These are phyloP conservation scores for Pammene aurita DNA, from an alignment of 2,888 invertebrate species.

Conservation along the genomic window DNA sequence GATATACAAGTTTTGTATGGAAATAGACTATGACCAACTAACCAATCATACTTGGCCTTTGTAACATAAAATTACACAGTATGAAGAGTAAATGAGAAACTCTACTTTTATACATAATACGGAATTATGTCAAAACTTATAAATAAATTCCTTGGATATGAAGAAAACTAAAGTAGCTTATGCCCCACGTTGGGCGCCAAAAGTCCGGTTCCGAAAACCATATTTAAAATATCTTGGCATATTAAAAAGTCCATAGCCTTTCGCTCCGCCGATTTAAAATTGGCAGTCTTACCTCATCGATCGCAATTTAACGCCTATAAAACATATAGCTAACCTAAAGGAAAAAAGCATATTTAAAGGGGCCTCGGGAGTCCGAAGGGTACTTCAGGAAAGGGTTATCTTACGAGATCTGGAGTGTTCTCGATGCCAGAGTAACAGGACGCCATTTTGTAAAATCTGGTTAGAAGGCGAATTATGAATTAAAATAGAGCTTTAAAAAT, in stretches of 20 bases:
- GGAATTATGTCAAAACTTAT: too few relatives aligned
- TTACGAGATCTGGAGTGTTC: constrained; percentile 37
- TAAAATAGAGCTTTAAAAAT: not conserved
- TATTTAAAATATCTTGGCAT: not conserved
- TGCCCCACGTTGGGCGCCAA: constrained; percentile 13
- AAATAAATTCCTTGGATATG: too few relatives aligned
- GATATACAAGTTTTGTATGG: too few relatives aligned
- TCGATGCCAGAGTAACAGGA: constrained; percentile 35
- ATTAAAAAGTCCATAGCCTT: constrained; percentile 15
- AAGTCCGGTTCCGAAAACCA: too few relatives aligned
- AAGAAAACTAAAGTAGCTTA: not conserved
- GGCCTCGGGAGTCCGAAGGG: constrained; percentile 42
- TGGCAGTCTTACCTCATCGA: constrained; percentile 27
- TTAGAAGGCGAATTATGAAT: not conserved
- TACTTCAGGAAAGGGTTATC: constrained; percentile 38
- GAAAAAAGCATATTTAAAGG: constrained; percentile 48
- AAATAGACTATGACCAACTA: too few relatives aligned
- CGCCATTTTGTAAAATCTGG: constrained; percentile 36
- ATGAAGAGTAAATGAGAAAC: too few relatives aligned
- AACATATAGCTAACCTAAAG: constrained; percentile 49
- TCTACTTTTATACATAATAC: too few relatives aligned
- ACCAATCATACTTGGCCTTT: too few relatives aligned
- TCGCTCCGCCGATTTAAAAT: constrained; percentile 15
- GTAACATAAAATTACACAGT: too few relatives aligned
- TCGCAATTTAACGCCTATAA: constrained; percentile 42